phyloP scores from a whole-genome alignment of 2,888 invertebrate species.

The Macropis europaea region DNA sequence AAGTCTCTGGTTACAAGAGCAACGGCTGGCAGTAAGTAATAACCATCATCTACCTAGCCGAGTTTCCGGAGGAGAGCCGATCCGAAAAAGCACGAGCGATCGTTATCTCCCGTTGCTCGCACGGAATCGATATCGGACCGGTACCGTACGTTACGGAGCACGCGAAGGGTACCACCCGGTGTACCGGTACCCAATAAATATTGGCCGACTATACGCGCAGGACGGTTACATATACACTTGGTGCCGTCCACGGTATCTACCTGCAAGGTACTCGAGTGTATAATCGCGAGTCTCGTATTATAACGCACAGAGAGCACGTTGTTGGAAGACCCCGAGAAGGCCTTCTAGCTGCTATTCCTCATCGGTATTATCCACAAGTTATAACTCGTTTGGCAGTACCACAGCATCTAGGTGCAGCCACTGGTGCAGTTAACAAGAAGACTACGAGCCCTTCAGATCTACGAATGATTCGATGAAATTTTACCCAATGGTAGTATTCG shows the following conservation, averaged over 20 bases:
- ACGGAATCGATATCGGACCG: constrained; percentile 51
- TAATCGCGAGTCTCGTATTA: constrained; percentile 53
- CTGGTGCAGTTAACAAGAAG: constrained; percentile 14
- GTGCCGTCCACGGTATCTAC: constrained; percentile 28
- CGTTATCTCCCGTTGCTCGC: constrained; percentile 53
- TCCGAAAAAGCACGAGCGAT: constrained; percentile 53
- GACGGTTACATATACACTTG: constrained; percentile 41
- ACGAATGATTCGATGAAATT: too few species aligned
- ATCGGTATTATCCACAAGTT: constrained; percentile 61
- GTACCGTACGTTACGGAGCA: constrained; percentile 55
- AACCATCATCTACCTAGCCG: constrained; percentile 52
- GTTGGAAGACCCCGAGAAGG: constrained; percentile 36
- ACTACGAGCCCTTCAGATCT: too few species aligned
- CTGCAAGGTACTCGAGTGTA: constrained; percentile 47
- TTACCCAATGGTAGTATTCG: background rate
- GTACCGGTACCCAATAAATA: constrained; percentile 61
- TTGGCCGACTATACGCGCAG: constrained; percentile 35
- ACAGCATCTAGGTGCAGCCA: constrained; percentile 8
- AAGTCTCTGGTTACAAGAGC: constrained; percentile 58
- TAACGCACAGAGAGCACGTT: constrained; percentile 40
- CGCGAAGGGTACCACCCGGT: constrained; percentile 52
- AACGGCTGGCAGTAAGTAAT: constrained; percentile 55
- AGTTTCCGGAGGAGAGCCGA: constrained; percentile 50
- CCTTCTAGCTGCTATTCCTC: constrained; percentile 54
- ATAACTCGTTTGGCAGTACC: constrained; percentile 49